A percentile compares a stretch with the other conserved stretches of the same genome.
Evolutionary conservation across 2,888 invertebrate species (phyloP).

Genomic region (Oscheius onirici): DNA sequence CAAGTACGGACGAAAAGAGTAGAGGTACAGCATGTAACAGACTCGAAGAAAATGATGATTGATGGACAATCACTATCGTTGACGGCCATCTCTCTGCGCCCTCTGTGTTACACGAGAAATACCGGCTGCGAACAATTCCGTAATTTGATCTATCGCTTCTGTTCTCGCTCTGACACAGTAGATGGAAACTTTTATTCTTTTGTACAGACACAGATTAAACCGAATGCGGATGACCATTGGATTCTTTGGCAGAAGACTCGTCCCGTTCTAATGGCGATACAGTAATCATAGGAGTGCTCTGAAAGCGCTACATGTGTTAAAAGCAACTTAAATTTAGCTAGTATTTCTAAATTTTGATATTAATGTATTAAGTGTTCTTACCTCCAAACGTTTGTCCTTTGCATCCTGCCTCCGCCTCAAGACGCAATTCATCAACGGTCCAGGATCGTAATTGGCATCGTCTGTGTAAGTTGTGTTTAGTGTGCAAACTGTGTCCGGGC

Average conservation of each 20-base stretch:
- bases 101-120: background rate
- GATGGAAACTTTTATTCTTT: background rate
- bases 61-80: background rate
- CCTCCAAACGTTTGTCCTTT: slow-evolving; percentile 2
- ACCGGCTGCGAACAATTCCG: background rate
- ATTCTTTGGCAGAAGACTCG: background rate
- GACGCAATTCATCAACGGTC: slow-evolving; percentile 18
- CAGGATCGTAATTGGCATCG: slow-evolving; percentile 18
- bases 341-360: slow-evolving; percentile 4
- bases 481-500: slow-evolving; percentile 38
- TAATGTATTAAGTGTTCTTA: background rate
- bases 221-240: background rate
- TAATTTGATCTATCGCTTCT: background rate
- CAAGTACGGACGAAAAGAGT: too few species aligned
- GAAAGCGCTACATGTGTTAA: slow-evolving; percentile 18
- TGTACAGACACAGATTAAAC: background rate
- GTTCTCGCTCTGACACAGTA: background rate
- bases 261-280: slow-evolving; percentile 2
- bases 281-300: slow-evolving; percentile 24
- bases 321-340: slow-evolving; percentile 17
- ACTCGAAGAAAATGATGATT: background rate
- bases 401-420: background rate
- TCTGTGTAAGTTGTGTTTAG: slow-evolving; percentile 8
- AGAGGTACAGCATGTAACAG: too few species aligned
- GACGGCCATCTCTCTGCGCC: background rate